Percentiles rank a stretch among this genome's conserved stretches.
These are phyloP conservation scores for Protonibea diacanthus DNA, from an alignment of 2,797 vertebrate species.

Conservation along the genomic window DNA sequence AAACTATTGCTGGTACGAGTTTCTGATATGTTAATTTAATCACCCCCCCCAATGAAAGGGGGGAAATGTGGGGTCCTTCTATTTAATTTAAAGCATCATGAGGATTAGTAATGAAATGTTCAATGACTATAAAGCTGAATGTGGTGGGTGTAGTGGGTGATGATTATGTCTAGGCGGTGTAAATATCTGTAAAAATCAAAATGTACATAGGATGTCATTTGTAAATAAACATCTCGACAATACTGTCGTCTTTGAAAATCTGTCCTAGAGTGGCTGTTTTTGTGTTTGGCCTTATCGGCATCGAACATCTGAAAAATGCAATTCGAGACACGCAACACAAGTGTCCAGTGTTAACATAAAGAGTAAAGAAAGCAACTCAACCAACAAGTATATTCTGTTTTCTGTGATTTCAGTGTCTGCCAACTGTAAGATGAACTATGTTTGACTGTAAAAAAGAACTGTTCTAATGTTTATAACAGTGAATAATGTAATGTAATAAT, in stretches of 20 bases:
- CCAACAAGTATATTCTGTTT: neutral
- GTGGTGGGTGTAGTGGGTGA: constrained; percentile 45
- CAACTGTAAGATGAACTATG: neutral
- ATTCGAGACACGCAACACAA: constrained; percentile 52
- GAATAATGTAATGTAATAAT: too few species aligned
- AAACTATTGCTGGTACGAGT: constrained; percentile 80
- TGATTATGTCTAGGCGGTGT: constrained; percentile 64
- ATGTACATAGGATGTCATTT: constrained; percentile 69
- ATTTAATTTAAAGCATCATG: constrained; percentile 67
- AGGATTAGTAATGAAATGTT: constrained; percentile 35
- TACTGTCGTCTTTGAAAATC: constrained; percentile 21
- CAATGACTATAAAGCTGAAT: constrained; percentile 38
- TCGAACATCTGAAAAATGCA: constrained; percentile 43
- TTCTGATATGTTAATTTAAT: constrained; percentile 69
- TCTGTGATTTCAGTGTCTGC: neutral
- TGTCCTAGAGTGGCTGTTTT: constrained; percentile 45
- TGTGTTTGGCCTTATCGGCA: constrained; percentile 47
- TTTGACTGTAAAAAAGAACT: neutral
- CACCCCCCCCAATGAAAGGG: constrained; percentile 16
- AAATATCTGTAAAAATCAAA: constrained; percentile 63
- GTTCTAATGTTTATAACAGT: neutral
- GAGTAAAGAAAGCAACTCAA: neutral
- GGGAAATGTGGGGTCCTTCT: constrained; percentile 38
- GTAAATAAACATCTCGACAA: constrained; percentile 81
- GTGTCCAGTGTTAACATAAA: constrained; percentile 30